phyloP scores from a whole-genome alignment of 2,888 invertebrate species.

The Parelbella ahira region DNA sequence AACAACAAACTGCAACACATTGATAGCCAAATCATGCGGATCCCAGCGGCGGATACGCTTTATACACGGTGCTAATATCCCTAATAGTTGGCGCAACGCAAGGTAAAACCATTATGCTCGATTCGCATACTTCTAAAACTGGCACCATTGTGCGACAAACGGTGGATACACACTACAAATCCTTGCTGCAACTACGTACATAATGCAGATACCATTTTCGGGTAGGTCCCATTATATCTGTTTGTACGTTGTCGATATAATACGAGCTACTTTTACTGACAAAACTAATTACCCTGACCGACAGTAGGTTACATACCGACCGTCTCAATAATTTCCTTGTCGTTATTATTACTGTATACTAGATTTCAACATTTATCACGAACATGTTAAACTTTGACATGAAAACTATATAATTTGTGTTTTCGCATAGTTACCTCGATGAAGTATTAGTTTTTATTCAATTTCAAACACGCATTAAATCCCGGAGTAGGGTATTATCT shows the following conservation, averaged over 20 bases:
- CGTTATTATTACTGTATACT: neutral
- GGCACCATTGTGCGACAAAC: conserved; percentile 46
- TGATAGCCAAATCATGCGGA: conserved; percentile 53
- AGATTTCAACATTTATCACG: no score
- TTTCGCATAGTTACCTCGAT: no score
- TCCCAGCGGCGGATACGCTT: conserved; percentile 41
- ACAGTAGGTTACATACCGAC: no score
- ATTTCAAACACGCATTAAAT: no score
- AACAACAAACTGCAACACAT: conserved; percentile 47
- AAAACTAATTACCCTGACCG: conserved; percentile 13
- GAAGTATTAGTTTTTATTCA: no score
- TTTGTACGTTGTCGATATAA: conserved; percentile 4
- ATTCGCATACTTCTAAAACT: conserved; percentile 63
- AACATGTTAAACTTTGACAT: no score
- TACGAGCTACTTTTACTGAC: conserved; percentile 18
- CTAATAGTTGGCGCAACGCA: conserved; percentile 58
- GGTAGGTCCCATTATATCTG: conserved; percentile 20
- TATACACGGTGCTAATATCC: conserved; percentile 47
- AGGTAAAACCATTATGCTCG: conserved; percentile 73
- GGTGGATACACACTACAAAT: conserved; percentile 32
- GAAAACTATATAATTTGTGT: no score
- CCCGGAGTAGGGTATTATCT: no score
- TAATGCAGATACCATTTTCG: conserved; percentile 28
- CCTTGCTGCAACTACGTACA: conserved; percentile 27
- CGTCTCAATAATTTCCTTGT: no score